A percentile compares a stretch with the other conserved stretches of the same genome.
These are phyloP conservation scores for Protaetia brevitarsis DNA, from an alignment of 1,140 invertebrate species.

Conservation along the genomic window DNA sequence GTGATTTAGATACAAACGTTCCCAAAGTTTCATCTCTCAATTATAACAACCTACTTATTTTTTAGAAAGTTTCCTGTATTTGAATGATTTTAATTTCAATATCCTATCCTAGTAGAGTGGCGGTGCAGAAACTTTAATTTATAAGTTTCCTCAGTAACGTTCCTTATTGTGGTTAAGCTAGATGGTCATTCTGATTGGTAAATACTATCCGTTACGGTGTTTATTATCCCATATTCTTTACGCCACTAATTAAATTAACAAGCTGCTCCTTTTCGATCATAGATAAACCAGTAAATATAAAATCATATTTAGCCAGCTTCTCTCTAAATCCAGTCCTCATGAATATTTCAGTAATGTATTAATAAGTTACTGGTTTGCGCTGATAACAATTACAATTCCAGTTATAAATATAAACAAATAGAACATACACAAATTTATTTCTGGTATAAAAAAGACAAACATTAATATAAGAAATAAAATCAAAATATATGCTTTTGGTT, in stretches of 20 bases:
- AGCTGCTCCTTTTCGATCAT: neutral
- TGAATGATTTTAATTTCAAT: slow-evolving; percentile 9
- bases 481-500: neutral
- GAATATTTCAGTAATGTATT: neutral
- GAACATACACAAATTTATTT: neutral
- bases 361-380: slow-evolving; percentile 1
- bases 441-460: neutral
- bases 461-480: slow-evolving; percentile 3
- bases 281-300: slow-evolving; percentile 12
- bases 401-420: slow-evolving; percentile 1
- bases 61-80: neutral
- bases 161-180: slow-evolving; percentile 20
- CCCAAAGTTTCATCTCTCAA: slow-evolving; percentile 14
- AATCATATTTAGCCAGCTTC: too few relatives aligned
- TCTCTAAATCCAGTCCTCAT: neutral
- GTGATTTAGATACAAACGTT: slow-evolving; percentile 19
- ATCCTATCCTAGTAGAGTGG: slow-evolving; percentile 9
- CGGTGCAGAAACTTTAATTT: slow-evolving; percentile 19
- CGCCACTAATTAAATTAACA: neutral
- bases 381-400: slow-evolving; percentile 1
- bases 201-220: neutral
- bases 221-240: slow-evolving; percentile 1
- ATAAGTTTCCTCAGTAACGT: slow-evolving; percentile 16
- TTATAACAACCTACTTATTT: slow-evolving; percentile 20
- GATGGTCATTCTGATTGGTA: slow-evolving; percentile 17